These are phyloP conservation scores for Calcarius lapponicus DNA, from an alignment of 2,797 vertebrate species.

Conservation along the genomic window DNA sequence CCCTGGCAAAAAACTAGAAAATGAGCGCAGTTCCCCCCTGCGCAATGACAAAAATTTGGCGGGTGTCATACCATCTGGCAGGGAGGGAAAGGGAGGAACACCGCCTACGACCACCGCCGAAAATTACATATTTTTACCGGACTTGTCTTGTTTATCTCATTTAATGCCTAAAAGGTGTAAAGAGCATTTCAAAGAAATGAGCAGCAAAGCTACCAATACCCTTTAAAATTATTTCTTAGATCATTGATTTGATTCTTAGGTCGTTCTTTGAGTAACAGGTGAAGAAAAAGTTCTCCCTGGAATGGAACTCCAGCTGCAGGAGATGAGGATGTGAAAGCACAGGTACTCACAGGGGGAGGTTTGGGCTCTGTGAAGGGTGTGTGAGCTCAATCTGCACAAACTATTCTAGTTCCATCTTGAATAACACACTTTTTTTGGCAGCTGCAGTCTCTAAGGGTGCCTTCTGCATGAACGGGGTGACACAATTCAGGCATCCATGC, in stretches of 20 bases:
- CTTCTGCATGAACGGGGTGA: background rate
- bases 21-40: no score
- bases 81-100: no score
- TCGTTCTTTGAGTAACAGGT: background rate
- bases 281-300: background rate
- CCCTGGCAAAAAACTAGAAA: no score
- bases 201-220: background rate
- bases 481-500: background rate
- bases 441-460: background rate
- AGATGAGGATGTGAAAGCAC: background rate
- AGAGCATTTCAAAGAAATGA: background rate
- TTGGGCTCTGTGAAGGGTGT: rapidly evolving
- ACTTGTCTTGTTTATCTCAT: no score
- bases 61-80: no score
- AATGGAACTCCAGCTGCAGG: background rate
- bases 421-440: background rate
- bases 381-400: background rate
- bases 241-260: background rate
- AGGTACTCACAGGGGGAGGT: background rate
- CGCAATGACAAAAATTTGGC: no score
- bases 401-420: background rate
- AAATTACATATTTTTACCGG: no score
- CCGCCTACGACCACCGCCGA: no score
- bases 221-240: background rate
- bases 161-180: background rate